phyloP scores from a whole-genome alignment of 2,888 invertebrate genomes.

The Plemyria rubiginata region DNA sequence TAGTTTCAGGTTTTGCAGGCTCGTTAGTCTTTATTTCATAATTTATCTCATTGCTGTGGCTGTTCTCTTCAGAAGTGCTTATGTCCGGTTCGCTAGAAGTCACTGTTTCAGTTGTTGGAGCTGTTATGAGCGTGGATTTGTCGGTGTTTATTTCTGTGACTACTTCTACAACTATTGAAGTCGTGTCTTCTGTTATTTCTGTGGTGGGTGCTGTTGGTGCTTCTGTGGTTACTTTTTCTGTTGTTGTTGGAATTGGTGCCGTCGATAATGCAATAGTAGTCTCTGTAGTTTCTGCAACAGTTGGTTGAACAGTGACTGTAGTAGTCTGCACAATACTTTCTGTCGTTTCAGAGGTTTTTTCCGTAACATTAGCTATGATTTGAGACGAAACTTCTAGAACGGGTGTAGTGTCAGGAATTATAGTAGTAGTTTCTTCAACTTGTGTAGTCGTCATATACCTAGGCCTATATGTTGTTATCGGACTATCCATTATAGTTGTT shows the following conservation, averaged over 20 bases:
- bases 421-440: conserved; percentile 62
- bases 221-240: conserved; percentile 33
- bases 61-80: conserved; percentile 66
- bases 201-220: conserved; percentile 47
- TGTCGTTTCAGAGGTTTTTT: conserved; percentile 46
- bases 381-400: conserved; percentile 68
- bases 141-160: conserved; percentile 69
- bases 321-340: conserved; percentile 34
- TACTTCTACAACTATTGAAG: conserved; percentile 62
- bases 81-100: conserved; percentile 48
- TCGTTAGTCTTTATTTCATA: conserved; percentile 48
- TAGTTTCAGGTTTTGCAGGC: conserved; percentile 22
- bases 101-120: conserved; percentile 45
- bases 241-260: conserved; percentile 33
- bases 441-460: conserved; percentile 65
- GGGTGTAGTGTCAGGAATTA: conserved; percentile 60
- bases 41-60: conserved; percentile 71
- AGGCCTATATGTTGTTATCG: conserved; percentile 77
- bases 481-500: conserved; percentile 57
- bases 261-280: conserved; percentile 6
- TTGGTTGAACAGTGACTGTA: conserved; percentile 32
- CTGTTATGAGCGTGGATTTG: conserved; percentile 50
- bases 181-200: conserved; percentile 52
- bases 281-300: conserved; percentile 39
- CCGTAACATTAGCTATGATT: conserved; percentile 53